Conservation (phyloP, 2,888 invertebrate species). For the Dasysyrphus albostriatus region DNA sequence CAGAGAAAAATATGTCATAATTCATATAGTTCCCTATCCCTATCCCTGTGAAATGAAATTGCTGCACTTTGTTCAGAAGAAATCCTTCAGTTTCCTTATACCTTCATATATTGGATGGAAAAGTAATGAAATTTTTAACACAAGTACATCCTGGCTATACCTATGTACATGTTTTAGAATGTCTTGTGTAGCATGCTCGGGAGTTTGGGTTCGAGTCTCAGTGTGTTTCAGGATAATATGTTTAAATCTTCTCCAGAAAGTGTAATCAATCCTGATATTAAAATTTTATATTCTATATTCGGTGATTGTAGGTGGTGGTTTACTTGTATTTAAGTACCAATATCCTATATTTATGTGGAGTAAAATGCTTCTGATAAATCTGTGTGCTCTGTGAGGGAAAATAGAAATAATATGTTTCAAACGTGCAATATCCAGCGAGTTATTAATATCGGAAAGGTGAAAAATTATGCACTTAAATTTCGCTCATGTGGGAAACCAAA, state of each 20-base stretch:
- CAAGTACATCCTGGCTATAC: slow-evolving; percentile 17
- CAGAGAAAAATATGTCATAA: slow-evolving; percentile 59
- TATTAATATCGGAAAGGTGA: no score
- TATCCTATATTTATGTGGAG: not conserved
- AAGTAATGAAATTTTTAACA: slow-evolving; percentile 60
- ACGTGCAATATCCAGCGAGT: no score
- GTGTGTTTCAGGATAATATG: slow-evolving; percentile 14
- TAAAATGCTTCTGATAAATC: not conserved
- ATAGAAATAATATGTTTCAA: no score
- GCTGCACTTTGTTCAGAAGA: slow-evolving; percentile 14
- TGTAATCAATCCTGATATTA: slow-evolving; percentile 73
- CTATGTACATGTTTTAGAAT: not conserved
- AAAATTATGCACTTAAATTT: no score
- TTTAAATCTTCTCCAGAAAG: slow-evolving; percentile 23
- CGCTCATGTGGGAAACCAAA: no score
- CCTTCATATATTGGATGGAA: slow-evolving; percentile 17
- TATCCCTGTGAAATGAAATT: not conserved
- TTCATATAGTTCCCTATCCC: slow-evolving; percentile 44
- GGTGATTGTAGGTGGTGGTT: slow-evolving; percentile 11
- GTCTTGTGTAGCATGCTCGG: not conserved
- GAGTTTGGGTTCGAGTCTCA: not conserved
- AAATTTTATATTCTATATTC: slow-evolving; percentile 53
- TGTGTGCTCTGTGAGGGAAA: no score
- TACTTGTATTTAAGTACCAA: not conserved
- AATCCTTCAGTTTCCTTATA: slow-evolving; percentile 15